A percentile compares a stretch with the other conserved stretches of the same genome.
Conservation (phyloP, 2,797 vertebrate species). For the Todus mexicanus region DNA sequence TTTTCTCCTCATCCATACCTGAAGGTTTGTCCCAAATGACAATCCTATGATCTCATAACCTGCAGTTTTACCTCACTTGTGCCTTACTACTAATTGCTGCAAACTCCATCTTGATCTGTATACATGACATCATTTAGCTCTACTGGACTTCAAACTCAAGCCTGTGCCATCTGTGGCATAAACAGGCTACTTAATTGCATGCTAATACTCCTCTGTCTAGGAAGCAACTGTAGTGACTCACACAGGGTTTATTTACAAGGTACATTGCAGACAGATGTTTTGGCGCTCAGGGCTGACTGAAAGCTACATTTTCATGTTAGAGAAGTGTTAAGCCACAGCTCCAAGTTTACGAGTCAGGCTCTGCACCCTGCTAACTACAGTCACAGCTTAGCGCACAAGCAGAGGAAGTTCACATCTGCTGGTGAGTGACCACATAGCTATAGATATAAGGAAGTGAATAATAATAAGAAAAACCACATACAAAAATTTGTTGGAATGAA, state of each 20-base stretch:
- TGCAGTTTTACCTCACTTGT: neutral
- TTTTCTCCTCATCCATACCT: neutral
- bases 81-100: neutral
- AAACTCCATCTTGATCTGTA: neutral
- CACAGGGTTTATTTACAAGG: neutral
- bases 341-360: neutral
- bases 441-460: neutral
- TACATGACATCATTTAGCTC: neutral
- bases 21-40: neutral
- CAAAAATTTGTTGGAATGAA: neutral
- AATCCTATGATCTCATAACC: neutral
- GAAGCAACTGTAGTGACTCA: neutral
- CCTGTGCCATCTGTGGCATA: neutral
- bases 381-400: neutral
- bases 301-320: neutral
- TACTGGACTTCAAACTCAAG: neutral
- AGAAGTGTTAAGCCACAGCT: slow-evolving; percentile 24
- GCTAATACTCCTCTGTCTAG: neutral
- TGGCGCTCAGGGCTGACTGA: neutral
- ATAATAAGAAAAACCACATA: neutral
- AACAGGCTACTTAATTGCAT: neutral
- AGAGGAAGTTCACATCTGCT: neutral
- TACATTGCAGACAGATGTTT: slow-evolving; percentile 11
- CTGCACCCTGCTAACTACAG: neutral
- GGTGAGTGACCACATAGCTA: neutral